Percentiles rank a stretch among this genome's conserved stretches.
Evolutionary conservation across 2,113 vertebrate genomes (phyloP).

Genomic region (Tupaia tana): DNA sequence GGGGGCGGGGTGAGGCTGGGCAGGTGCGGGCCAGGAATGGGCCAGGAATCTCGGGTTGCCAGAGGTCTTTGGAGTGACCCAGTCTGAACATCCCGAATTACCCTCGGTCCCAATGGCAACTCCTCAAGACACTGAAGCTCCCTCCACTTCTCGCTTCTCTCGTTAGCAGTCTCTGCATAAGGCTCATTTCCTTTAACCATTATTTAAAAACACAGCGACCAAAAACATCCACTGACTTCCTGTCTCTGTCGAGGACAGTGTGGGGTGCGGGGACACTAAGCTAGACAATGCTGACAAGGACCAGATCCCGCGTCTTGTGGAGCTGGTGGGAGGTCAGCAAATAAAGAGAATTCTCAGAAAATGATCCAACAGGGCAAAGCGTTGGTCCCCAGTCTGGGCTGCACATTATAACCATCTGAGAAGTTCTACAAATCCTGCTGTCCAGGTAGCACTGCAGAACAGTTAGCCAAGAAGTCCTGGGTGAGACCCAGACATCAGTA

Average conservation of each 20-base stretch:
- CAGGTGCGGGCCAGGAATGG: background rate
- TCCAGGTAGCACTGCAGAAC: background rate
- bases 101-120: background rate
- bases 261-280: background rate
- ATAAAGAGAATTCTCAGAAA: background rate
- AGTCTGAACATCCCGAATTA: background rate
- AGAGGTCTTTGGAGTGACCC: background rate
- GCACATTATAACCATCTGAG: background rate
- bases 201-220: background rate
- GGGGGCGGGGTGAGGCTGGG: background rate
- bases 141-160: background rate
- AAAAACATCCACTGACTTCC: background rate
- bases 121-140: background rate
- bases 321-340: background rate
- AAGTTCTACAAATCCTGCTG: background rate
- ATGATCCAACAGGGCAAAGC: background rate
- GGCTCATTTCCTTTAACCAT: background rate
- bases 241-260: background rate
- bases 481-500: background rate
- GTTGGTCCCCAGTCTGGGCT: background rate
- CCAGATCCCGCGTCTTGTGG: background rate
- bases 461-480: background rate
- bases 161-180: accelerated
- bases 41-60: background rate
- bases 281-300: too few relatives aligned